These are phyloP conservation scores for Oreochromis tanganicae DNA, from an alignment of 2,113 vertebrate genomes.

Conservation along the genomic window DNA sequence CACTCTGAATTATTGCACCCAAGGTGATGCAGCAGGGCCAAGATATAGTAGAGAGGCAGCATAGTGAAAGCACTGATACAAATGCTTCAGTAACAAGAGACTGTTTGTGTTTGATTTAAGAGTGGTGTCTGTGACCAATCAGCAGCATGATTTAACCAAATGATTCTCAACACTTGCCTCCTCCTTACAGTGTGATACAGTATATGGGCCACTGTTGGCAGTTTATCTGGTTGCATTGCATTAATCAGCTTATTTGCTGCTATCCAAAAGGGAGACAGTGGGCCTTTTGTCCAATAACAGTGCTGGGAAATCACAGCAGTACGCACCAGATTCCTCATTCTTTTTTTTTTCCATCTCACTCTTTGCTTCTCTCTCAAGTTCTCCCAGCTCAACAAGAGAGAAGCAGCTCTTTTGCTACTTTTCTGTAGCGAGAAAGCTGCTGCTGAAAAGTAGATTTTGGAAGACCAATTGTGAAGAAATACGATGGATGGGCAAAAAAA, in stretches of 20 bases:
- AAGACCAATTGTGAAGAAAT: neutral
- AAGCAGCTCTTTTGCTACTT: neutral
- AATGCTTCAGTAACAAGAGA: neutral
- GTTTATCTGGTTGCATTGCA: neutral
- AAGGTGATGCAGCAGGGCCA: neutral
- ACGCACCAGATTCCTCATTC: neutral
- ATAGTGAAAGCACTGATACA: neutral
- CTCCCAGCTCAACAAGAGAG: neutral
- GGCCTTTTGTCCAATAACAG: conserved; percentile 1
- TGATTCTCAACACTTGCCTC: neutral
- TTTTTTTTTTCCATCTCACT: neutral
- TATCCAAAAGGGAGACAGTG: neutral
- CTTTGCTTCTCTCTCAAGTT: neutral
- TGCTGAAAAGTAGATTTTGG: neutral
- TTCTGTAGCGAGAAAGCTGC: neutral
- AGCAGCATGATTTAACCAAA: neutral
- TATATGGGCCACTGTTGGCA: neutral
- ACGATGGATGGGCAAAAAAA: neutral
- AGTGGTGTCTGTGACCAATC: neutral
- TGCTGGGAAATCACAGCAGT: neutral
- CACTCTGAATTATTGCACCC: conserved; percentile 4
- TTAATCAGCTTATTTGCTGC: conserved; percentile 38
- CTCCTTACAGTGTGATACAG: neutral
- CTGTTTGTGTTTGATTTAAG: neutral
- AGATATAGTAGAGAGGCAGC: neutral